phyloP scores from a whole-genome alignment of 92 coral and sea anemone species.

The Nematostella vectensis region DNA sequence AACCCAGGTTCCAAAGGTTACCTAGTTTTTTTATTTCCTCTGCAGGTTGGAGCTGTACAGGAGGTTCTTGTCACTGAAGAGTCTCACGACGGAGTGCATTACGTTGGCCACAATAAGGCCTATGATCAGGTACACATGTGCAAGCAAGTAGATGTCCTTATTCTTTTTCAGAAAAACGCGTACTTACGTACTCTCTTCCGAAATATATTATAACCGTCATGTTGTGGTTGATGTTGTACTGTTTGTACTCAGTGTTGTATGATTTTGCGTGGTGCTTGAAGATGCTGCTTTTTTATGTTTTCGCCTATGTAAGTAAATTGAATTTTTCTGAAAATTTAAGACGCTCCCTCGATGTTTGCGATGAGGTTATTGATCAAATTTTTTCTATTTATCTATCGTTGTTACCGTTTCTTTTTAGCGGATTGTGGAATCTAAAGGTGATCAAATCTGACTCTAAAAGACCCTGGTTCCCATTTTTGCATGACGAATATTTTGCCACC shows the following conservation, averaged over 20 bases:
- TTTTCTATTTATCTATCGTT: no score
- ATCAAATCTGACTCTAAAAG: no score
- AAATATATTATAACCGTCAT: background rate
- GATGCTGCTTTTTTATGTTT: background rate
- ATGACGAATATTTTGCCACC: no score
- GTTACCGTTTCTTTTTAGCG: no score
- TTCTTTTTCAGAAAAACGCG: background rate
- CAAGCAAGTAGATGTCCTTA: background rate
- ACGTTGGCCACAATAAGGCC: slow-evolving; percentile 81
- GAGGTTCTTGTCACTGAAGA: slow-evolving; percentile 85
- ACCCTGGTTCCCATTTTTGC: no score
- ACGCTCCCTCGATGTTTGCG: no score
- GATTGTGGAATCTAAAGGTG: no score
- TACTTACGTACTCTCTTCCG: background rate
- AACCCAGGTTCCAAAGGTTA: no score
- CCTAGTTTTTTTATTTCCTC: background rate
- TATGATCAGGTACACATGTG: slow-evolving; percentile 70
- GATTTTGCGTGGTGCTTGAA: background rate
- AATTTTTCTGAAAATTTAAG: no score
- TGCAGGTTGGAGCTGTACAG: slow-evolving; percentile 71
- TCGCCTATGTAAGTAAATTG: no score
- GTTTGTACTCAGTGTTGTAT: background rate
- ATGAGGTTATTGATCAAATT: no score
- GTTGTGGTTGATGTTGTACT: background rate
- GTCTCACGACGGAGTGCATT: slow-evolving; percentile 83